phyloP scores from a whole-genome alignment of 2,113 vertebrate species.

The Alouatta palliata region DNA sequence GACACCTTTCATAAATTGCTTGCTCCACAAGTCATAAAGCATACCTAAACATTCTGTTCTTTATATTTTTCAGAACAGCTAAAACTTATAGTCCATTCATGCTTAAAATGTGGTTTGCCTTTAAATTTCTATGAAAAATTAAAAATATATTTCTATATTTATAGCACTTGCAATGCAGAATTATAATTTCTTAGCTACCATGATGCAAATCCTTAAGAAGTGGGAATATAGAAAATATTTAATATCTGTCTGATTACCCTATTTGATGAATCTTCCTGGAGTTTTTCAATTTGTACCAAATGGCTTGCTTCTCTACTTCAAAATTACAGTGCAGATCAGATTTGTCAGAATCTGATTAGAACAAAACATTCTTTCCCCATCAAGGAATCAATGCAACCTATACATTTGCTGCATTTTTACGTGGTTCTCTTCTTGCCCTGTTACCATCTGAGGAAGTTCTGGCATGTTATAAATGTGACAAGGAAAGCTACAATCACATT shows the following conservation, averaged over 20 bases:
- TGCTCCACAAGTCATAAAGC: conserved; percentile 42
- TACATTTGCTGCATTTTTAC: background rate
- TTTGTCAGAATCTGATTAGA: conserved; percentile 51
- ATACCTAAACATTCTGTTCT: conserved; percentile 53
- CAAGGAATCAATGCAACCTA: background rate
- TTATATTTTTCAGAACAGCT: conserved; percentile 11
- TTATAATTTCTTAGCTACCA: background rate
- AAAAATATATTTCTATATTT: conserved; percentile 21
- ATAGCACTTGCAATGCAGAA: background rate
- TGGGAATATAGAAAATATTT: conserved; percentile 18
- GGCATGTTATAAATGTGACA: background rate
- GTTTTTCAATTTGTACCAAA: conserved; percentile 42
- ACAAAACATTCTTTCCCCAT: conserved; percentile 31
- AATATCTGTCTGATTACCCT: conserved; percentile 27
- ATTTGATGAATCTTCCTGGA: background rate
- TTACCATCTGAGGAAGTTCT: conserved; percentile 43
- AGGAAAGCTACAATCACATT: conserved; percentile 60
- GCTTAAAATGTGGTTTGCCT: conserved; percentile 24
- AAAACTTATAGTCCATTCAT: background rate
- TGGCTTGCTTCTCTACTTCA: conserved; percentile 31
- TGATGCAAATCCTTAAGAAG: conserved; percentile 17
- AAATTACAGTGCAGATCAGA: conserved; percentile 38
- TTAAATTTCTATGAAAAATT: background rate
- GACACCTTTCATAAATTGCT: conserved; percentile 57
- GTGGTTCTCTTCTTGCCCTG: conserved; percentile 10